Base-by-base conservation (phyloP, 2,888 invertebrate genomes). In the Euplagia quadripunctaria region DNA sequence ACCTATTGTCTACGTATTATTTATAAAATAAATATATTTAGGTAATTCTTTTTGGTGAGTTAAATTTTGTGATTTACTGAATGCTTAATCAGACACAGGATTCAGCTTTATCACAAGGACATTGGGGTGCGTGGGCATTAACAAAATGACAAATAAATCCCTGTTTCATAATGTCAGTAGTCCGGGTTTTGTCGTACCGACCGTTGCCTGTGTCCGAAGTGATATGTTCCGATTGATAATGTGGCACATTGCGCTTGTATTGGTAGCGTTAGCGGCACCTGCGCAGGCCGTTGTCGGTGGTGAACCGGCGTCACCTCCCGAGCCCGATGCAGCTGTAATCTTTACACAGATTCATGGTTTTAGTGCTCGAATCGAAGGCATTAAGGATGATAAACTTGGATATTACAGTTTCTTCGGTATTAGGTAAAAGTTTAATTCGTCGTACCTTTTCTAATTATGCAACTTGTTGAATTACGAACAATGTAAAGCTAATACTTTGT, bases 321-420 rank as follows among this genome's bases (percentile, higher is more conserved):
- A 97, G 66, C 96, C 96, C 9, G 97, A 97, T 86, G 97, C 97
- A 79, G 98, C 98, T 0, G 97, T 97, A 1, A 96, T 98, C 0
- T 97, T 97, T 87, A 96, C 97, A 0, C 96, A 97, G 81, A 96
- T 96, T 82, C 96, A 96, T 73, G 97, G 97, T 63, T 96, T 96
- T 64, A 96, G 97, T 82, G 97, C 97, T 0, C 96, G 97, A 49
- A 90, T 97, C 49, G 96, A 96, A 84, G 98, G 98, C 20, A 90
- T 95, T 73, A 96, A 97, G 81, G 97, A 97, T 87, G 91, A 94
- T 12, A 91, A 91, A 4, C 96, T 96, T 6, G 96, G 96, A 79
- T 97, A 97, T 87, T 98, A 98, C 81, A 96, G 97, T 43, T 98
- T 98, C 86, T 96, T 97, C 74, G 98, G 98, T 4, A 96, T 98